These are phyloP conservation scores for Phrynocephalus versicolor DNA, from an alignment of 2,113 vertebrate genomes.

Conservation along the genomic window DNA sequence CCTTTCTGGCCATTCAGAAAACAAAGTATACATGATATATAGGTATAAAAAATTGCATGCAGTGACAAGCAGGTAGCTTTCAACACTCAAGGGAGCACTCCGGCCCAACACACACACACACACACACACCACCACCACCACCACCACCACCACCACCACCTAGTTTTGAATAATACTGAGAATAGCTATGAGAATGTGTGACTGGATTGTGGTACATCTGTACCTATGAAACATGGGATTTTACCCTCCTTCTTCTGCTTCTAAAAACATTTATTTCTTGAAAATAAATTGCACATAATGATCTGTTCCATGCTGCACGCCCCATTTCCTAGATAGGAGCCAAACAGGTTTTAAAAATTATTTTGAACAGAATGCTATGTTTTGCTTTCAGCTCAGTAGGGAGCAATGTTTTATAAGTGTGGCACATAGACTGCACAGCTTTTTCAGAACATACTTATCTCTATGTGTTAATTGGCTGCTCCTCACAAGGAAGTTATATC, in stretches of 20 bases:
- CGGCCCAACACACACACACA: too few relatives aligned
- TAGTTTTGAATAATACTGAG: background rate
- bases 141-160: too few relatives aligned
- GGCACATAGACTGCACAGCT: background rate
- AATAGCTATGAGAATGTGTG: background rate
- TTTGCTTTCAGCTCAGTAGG: background rate
- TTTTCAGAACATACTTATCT: background rate
- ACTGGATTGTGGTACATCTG: background rate
- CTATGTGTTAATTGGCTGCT: background rate
- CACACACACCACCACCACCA: too few relatives aligned
- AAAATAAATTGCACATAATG: background rate
- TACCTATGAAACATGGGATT: background rate
- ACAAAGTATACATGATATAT: too few relatives aligned
- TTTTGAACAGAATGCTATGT: background rate
- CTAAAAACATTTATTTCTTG: background rate
- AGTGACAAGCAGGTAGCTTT: too few relatives aligned
- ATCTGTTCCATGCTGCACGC: background rate
- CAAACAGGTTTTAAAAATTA: background rate
- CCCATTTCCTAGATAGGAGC: background rate
- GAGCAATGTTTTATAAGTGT: background rate
- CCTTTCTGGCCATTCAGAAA: too few relatives aligned
- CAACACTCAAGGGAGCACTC: too few relatives aligned
- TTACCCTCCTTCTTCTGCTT: background rate
- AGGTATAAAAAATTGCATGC: too few relatives aligned
- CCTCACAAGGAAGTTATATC: background rate